Conservation (phyloP, 2,113 vertebrate genomes). For the Ascaphus truei region DNA sequence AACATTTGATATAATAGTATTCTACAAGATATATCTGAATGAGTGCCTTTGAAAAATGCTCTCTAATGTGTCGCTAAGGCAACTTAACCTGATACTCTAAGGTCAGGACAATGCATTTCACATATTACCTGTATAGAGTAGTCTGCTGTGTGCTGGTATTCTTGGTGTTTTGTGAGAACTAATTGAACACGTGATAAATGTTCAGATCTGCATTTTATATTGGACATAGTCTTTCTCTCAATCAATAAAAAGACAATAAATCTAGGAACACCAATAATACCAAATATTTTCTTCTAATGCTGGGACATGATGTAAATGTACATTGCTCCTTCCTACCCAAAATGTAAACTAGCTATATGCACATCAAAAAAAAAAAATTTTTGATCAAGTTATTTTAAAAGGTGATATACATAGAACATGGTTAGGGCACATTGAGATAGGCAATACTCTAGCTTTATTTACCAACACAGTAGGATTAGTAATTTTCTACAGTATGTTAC, state of each 20-base stretch:
- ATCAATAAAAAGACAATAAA: neutral
- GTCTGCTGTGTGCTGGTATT: neutral
- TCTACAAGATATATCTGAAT: neutral
- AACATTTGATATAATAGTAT: slow-evolving; percentile 11
- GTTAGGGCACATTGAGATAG: too few relatives aligned
- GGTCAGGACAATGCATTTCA: neutral
- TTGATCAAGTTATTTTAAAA: too few relatives aligned
- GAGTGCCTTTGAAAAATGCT: slow-evolving; percentile 17
- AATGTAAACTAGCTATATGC: too few relatives aligned
- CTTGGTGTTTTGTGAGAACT: slow-evolving; percentile 13
- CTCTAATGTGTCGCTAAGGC: slow-evolving; percentile 26
- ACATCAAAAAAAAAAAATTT: too few relatives aligned
- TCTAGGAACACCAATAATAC: too few relatives aligned
- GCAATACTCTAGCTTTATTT: too few relatives aligned
- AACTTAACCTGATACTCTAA: slow-evolving; percentile 30
- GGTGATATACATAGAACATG: too few relatives aligned
- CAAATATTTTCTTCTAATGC: too few relatives aligned
- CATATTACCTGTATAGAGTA: neutral
- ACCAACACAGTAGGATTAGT: too few relatives aligned
- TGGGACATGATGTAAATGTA: too few relatives aligned
- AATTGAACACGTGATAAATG: slow-evolving; percentile 26
- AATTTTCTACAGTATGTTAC: too few relatives aligned
- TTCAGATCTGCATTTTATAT: neutral
- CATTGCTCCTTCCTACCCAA: too few relatives aligned
- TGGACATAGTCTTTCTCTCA: neutral